Evolutionary conservation across 2,888 invertebrate species (phyloP).

Genomic region (Nomada ruficornis): DNA sequence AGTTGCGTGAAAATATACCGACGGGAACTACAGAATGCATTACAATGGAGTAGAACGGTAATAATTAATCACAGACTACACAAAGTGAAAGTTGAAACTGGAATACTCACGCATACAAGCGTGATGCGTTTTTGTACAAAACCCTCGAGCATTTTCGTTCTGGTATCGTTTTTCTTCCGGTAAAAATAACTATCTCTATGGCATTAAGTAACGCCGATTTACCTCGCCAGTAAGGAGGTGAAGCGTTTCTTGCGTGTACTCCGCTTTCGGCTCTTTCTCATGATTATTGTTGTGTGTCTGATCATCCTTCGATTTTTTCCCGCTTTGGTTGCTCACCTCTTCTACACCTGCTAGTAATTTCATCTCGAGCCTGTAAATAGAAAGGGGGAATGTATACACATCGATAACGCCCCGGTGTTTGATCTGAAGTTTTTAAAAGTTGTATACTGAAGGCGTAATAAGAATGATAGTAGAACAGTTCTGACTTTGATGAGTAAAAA

Average conservation of each 20-base stretch:
- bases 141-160: background rate
- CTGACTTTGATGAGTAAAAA: background rate
- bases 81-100: conserved; percentile 47
- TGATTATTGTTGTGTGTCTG: conserved; percentile 72
- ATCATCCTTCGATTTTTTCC: conserved; percentile 68
- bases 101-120: background rate
- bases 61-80: background rate
- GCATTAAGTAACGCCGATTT: conserved; percentile 9
- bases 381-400: background rate
- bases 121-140: conserved; percentile 3
- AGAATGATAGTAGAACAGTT: background rate
- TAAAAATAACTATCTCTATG: background rate
- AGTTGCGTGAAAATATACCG: background rate
- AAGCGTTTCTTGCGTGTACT: conserved; percentile 59
- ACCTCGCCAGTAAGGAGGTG: conserved; percentile 77
- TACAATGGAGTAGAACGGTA: conserved; percentile 30
- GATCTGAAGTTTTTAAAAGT: background rate
- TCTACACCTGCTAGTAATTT: conserved; percentile 83
- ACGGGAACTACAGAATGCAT: conserved; percentile 46
- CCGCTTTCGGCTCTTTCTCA: conserved; percentile 68
- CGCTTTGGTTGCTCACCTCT: conserved; percentile 66
- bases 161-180: conserved; percentile 1
- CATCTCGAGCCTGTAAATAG: conserved; percentile 73
- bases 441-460: no score
- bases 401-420: background rate